A percentile compares a stretch with the other conserved stretches of the same genome.
These are phyloP conservation scores for Engraulis encrasicolus DNA, from an alignment of 2,113 vertebrate genomes.

Conservation along the genomic window DNA sequence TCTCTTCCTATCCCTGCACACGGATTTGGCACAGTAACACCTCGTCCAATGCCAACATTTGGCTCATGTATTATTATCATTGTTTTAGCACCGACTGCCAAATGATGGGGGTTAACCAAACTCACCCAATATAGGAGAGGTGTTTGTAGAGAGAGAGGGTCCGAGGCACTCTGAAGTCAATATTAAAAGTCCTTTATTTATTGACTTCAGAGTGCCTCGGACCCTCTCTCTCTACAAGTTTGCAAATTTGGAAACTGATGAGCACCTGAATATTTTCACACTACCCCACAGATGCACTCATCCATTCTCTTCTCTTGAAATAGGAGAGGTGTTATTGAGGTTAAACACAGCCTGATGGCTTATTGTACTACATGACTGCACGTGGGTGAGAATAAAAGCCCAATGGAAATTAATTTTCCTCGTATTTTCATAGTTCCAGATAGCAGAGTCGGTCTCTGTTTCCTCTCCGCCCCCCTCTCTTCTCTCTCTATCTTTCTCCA, in stretches of 20 bases:
- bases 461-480: neutral
- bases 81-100: neutral
- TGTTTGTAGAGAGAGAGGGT: too few species aligned
- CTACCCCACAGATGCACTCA: too few species aligned
- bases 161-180: too few species aligned
- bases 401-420: neutral
- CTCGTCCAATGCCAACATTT: neutral
- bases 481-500: neutral
- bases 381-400: neutral
- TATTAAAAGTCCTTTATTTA: too few species aligned
- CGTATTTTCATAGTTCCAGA: neutral
- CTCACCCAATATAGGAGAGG: neutral
- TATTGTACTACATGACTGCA: neutral
- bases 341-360: slow-evolving; percentile 11
- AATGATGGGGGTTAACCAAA: neutral
- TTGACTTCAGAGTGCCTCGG: too few species aligned
- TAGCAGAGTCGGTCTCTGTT: neutral
- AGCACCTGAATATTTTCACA: too few species aligned
- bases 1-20: neutral
- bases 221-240: too few species aligned
- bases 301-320: too few species aligned
- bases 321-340: neutral
- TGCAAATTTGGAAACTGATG: too few species aligned
- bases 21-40: neutral
- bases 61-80: neutral